Evolutionary conservation across 2,113 vertebrate genomes (phyloP).

Genomic region (Oreochromis niloticus): DNA sequence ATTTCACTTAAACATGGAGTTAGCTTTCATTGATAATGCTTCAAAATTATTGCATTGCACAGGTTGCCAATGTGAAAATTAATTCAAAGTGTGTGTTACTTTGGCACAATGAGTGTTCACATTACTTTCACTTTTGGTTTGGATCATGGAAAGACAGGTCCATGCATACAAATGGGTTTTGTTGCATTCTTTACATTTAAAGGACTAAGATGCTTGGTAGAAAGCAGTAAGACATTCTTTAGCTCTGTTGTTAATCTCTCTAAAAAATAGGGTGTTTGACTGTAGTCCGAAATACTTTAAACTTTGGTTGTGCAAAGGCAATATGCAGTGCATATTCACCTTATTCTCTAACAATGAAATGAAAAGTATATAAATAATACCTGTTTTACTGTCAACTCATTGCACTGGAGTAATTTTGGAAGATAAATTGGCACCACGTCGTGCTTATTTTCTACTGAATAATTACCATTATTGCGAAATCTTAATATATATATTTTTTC

Average conservation of each 20-base stretch:
- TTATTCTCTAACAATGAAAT: no score
- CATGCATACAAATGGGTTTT: accelerated
- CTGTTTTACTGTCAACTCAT: background rate
- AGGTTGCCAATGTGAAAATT: background rate
- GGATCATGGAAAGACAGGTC: background rate
- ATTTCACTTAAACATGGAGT: background rate
- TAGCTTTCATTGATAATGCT: background rate
- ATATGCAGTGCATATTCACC: no score
- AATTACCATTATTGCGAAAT: background rate
- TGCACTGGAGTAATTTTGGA: background rate
- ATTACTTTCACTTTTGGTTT: background rate
- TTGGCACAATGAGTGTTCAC: background rate
- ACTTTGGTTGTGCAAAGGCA: no score
- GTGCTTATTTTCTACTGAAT: background rate
- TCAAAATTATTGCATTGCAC: background rate
- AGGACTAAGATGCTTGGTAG: background rate
- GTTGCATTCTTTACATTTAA: background rate
- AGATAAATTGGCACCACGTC: background rate
- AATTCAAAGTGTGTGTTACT: background rate
- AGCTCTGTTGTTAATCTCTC: no score
- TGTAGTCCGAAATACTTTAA: no score
- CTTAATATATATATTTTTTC: background rate
- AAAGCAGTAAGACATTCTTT: background rate
- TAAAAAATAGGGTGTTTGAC: no score
- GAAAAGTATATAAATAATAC: background rate